These are phyloP conservation scores for Poeciliopsis gracilis DNA, from an alignment of 2,797 vertebrate genomes.

Conservation along the genomic window DNA sequence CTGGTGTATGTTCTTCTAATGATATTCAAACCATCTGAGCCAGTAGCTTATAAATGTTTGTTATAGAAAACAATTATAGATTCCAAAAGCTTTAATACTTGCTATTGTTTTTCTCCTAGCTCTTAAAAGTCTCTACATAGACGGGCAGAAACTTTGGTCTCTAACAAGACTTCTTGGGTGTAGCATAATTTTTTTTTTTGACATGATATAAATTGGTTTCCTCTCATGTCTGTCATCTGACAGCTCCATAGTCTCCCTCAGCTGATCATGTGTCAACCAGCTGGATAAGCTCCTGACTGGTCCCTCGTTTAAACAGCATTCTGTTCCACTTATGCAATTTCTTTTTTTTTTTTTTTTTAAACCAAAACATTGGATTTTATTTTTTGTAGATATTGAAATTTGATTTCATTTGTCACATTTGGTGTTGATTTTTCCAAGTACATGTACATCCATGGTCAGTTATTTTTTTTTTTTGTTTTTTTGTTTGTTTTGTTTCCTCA, in stretches of 20 bases:
- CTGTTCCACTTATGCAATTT: not conserved
- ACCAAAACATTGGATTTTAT: not conserved
- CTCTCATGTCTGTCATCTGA: constrained; percentile 5
- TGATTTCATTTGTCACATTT: not conserved
- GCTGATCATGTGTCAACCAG: constrained; percentile 2
- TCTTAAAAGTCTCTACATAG: not conserved
- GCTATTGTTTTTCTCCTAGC: not conserved
- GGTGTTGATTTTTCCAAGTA: not conserved
- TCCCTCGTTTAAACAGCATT: not conserved
- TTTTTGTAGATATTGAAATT: not conserved
- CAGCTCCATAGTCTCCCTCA: not conserved
- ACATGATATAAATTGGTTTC: constrained; percentile 3
- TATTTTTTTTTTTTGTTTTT: not conserved
- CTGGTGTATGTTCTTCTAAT: not conserved
- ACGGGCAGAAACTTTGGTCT: not conserved
- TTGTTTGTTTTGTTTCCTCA: not conserved
- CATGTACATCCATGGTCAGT: not conserved
- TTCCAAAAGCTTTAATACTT: not conserved
- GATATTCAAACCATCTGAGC: not conserved
- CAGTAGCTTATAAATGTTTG: not conserved
- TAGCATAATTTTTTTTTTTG: not conserved
- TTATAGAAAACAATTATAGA: not conserved
- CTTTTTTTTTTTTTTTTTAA: not conserved
- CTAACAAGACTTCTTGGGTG: not conserved
- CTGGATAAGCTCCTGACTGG: not conserved